Conservation (phyloP, 1,140 invertebrate species). For the Parapsyche elsis region DNA sequence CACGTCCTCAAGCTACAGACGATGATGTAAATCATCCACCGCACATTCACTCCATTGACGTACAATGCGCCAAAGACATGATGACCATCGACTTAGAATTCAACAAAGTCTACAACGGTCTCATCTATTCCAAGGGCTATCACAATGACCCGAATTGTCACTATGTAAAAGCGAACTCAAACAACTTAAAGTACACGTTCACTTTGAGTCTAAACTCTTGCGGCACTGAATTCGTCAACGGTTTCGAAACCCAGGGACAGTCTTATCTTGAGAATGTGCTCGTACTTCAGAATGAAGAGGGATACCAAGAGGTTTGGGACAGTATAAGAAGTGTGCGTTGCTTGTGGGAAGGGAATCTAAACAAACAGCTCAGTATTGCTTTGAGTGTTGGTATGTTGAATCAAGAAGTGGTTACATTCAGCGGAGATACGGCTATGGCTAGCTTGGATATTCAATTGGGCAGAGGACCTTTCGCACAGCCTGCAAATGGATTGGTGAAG, state of each 20-base stretch:
- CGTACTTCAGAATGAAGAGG: constrained; percentile 83
- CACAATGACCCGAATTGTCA: constrained; percentile 77
- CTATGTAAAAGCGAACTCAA: constrained; percentile 78
- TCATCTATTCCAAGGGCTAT: constrained; percentile 86
- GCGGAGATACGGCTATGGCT: constrained; percentile 84
- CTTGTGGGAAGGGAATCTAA: constrained; percentile 84
- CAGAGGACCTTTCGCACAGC: constrained; percentile 79
- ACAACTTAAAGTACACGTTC: constrained; percentile 77
- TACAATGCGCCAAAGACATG: constrained; percentile 82
- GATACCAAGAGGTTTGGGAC: constrained; percentile 87
- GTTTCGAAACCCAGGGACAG: constrained; percentile 78
- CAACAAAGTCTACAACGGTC: constrained; percentile 78
- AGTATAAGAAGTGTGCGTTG: constrained; percentile 81
- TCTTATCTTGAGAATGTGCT: constrained; percentile 85
- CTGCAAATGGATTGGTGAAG: constrained; percentile 81
- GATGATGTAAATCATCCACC: constrained; percentile 73
- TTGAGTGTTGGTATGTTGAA: constrained; percentile 84
- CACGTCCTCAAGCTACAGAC: constrained; percentile 12
- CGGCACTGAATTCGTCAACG: constrained; percentile 84
- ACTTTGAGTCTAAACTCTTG: constrained; percentile 82
- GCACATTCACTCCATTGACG: constrained; percentile 80
- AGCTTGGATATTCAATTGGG: constrained; percentile 83
- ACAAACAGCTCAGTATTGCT: constrained; percentile 78
- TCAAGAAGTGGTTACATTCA: constrained; percentile 84
- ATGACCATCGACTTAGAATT: constrained; percentile 87